Conservation (phyloP, 2,797 vertebrate genomes). For the Peromyscus attwateri region DNA sequence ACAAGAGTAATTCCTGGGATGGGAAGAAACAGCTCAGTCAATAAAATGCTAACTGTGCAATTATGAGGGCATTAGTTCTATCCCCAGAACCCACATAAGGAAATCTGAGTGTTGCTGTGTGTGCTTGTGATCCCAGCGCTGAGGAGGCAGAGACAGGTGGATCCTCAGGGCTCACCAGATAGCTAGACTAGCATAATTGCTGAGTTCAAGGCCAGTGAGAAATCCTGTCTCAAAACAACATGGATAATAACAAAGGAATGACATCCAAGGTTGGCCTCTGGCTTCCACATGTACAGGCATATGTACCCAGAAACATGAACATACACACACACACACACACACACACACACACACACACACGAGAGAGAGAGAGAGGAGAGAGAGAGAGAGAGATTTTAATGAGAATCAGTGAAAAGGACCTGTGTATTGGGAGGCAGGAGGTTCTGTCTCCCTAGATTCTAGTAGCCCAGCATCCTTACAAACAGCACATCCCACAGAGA, state of each 20-base stretch:
- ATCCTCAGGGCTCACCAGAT: neutral
- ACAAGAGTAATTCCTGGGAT: neutral
- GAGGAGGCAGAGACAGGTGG: neutral
- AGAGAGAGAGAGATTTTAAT: neutral
- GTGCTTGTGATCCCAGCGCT: neutral
- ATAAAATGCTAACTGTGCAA: neutral
- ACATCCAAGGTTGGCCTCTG: neutral
- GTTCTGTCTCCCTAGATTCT: neutral
- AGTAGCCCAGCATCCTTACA: neutral
- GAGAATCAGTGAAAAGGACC: neutral
- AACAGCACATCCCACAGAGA: neutral
- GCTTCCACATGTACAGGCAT: neutral
- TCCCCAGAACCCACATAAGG: neutral
- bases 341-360: neutral
- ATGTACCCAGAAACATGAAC: neutral
- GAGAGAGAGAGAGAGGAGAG: neutral
- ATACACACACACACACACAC: neutral
- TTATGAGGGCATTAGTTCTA: neutral
- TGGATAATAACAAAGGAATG: neutral
- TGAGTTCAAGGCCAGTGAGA: neutral
- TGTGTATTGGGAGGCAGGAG: neutral
- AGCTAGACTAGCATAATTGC: neutral
- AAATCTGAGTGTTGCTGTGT: neutral
- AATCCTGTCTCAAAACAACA: neutral
- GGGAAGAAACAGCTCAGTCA: neutral